Conservation (phyloP, 1,140 invertebrate genomes). For the Heliconius eleuchia region DNA sequence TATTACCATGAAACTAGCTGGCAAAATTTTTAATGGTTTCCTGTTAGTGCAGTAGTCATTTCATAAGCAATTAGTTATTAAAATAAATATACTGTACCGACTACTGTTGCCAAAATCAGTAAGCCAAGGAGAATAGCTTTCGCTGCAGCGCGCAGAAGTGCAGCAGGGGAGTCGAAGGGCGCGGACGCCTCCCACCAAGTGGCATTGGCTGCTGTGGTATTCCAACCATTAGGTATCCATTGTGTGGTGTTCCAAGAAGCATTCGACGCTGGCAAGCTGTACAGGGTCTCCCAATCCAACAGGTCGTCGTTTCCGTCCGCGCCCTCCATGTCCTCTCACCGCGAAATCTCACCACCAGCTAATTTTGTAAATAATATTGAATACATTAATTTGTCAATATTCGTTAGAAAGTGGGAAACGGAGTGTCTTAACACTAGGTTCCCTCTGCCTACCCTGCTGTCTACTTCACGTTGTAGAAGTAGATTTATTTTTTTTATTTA, state of each 20-base stretch:
- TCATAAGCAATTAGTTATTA: conserved; percentile 16
- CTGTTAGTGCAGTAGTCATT: conserved; percentile 21
- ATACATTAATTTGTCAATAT: neutral
- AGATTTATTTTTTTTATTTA: too few species aligned
- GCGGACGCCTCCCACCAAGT: conserved; percentile 66
- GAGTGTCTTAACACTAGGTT: too few species aligned
- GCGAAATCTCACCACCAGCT: conserved; percentile 55
- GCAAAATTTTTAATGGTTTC: conserved; percentile 25
- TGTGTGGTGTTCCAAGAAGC: conserved; percentile 58
- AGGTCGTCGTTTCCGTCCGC: conserved; percentile 65
- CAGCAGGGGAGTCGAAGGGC: conserved; percentile 69
- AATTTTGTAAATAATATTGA: neutral
- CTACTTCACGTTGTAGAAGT: too few species aligned
- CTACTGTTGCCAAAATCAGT: conserved; percentile 77
- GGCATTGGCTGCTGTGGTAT: conserved; percentile 56
- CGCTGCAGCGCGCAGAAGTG: conserved; percentile 67
- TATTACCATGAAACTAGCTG: conserved; percentile 7
- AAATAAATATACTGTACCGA: conserved; percentile 57
- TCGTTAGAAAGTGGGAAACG: too few species aligned
- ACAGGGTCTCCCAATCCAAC: conserved; percentile 69
- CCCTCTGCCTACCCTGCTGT: too few species aligned
- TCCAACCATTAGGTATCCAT: conserved; percentile 57
- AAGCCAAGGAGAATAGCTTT: conserved; percentile 76
- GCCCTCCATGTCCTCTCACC: conserved; percentile 75
- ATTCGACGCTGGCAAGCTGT: conserved; percentile 56